Base-by-base conservation (phyloP, 1,140 invertebrate genomes). In the Chironomus tepperi region DNA sequence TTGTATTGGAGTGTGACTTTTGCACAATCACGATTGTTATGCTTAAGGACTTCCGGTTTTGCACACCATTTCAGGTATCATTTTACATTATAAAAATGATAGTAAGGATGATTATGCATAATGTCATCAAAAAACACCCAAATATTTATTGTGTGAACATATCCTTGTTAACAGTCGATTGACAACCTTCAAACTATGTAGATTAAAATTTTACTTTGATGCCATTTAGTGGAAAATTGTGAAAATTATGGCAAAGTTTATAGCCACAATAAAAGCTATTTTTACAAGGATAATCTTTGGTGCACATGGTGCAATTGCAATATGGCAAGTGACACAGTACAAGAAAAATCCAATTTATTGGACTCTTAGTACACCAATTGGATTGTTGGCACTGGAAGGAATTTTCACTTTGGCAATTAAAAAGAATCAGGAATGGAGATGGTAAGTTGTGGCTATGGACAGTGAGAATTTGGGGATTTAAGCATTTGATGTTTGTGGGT, bases 341-440 rank as follows among this genome's bases (percentile, higher is more conserved):
- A 93, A 91, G 79, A 85, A 87, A 65, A 89, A 89, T 78, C 86
- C 86, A 7, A 84, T 88, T 75, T 93, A 90, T 77, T 93, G 91
- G 91, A 91, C 91, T 77, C 79, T 94, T 64, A 89, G 89, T 73
- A 88, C 89, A 6, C 91, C 92, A 0, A 88, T 93, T 73, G 77
- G 93, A 8, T 81, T 93, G 74, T 81, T 94, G 5, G 88, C 91
- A 75, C 89, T 93, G 77, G 92, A 94, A 82, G 91, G 91, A n/a
- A 84, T 93, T 73, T 93, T 94, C 77, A 93, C 92, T 0, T 82
- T 94, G 3, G 91, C 91, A 5, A 93, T 94, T 76, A 94, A 94
- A 78, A 89, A 90, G 77, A 93, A 90, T 78, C 91, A 93, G 78
- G 92, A 94, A 80, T 93, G 92, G 92, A 93, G 93, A 84, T 94